Evolutionary conservation across 2,797 vertebrate species (phyloP).

Genomic region (Sternarchorhynchus goeldii): DNA sequence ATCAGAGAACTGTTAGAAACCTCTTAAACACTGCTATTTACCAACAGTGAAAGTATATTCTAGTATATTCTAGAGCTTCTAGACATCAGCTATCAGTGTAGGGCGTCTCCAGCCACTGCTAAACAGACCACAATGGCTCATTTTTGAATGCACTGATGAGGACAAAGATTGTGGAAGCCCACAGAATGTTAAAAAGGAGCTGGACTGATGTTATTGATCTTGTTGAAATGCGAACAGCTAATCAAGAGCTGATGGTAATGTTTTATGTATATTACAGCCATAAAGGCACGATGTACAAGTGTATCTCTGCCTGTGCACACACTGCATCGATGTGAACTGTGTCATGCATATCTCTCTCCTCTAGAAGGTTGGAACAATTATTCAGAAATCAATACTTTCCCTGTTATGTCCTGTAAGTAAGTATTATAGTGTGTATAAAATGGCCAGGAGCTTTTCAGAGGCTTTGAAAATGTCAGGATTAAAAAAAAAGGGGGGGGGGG

Average conservation of each 20-base stretch:
- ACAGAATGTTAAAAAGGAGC: constrained; percentile 59
- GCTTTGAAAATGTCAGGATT: constrained; percentile 75
- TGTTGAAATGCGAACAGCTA: constrained; percentile 63
- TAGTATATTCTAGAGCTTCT: neutral
- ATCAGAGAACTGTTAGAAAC: no score
- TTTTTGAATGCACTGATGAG: constrained; percentile 43
- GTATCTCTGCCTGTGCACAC: constrained; percentile 73
- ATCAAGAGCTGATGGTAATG: constrained; percentile 81
- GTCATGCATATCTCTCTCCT: constrained; percentile 95
- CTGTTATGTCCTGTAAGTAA: constrained; percentile 78
- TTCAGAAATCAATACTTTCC: constrained; percentile 97
- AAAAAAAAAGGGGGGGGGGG: neutral
- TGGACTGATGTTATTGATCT: constrained; percentile 55
- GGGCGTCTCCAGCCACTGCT: constrained; percentile 24
- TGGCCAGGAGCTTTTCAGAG: constrained; percentile 76
- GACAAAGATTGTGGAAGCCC: constrained; percentile 63
- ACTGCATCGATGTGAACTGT: constrained; percentile 86
- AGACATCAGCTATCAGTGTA: constrained; percentile 25
- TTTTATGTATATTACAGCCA: constrained; percentile 84
- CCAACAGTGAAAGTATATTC: neutral
- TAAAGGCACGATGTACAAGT: constrained; percentile 80
- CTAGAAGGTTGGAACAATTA: constrained; percentile 92
- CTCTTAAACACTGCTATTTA: neutral
- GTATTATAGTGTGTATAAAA: constrained; percentile 83
- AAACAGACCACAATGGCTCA: constrained; percentile 56